phyloP scores from a whole-genome alignment of 1,140 invertebrate species.

The Drosophila albomicans region DNA sequence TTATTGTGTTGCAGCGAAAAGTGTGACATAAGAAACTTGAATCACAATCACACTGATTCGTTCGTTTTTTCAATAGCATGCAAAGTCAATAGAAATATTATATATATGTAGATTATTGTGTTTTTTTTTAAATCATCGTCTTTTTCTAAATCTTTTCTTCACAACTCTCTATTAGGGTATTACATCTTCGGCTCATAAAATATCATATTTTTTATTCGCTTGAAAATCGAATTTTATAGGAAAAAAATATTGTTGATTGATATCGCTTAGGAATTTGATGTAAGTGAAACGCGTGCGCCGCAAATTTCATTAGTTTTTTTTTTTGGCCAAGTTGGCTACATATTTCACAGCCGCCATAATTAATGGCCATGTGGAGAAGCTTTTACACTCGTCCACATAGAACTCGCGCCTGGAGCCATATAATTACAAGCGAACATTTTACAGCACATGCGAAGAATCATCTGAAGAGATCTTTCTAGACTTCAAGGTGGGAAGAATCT shows the following conservation, averaged over 20 bases:
- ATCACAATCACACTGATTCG: neutral
- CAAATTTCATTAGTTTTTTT: constrained; percentile 73
- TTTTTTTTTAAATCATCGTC: no score
- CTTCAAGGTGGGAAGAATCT: neutral
- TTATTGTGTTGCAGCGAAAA: neutral
- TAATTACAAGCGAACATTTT: constrained; percentile 48
- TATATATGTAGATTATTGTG: no score
- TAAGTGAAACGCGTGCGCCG: constrained; percentile 57
- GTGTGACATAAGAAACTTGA: neutral
- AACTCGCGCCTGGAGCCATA: constrained; percentile 39
- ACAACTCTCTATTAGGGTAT: constrained; percentile 13
- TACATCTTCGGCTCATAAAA: neutral
- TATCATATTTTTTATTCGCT: constrained; percentile 14
- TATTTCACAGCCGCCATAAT: constrained; percentile 57
- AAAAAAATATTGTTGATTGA: constrained; percentile 71
- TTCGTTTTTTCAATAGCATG: neutral
- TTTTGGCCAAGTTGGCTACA: constrained; percentile 59
- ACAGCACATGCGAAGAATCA: constrained; percentile 24
- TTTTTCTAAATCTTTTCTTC: neutral
- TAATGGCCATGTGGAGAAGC: constrained; percentile 61
- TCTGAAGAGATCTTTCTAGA: constrained; percentile 12
- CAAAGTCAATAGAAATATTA: no score
- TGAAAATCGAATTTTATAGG: constrained; percentile 72
- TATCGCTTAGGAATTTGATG: constrained; percentile 70
- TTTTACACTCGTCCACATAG: neutral